These are phyloP conservation scores for Dicaeum eximium DNA, from an alignment of 2,113 vertebrate species.

Conservation along the genomic window DNA sequence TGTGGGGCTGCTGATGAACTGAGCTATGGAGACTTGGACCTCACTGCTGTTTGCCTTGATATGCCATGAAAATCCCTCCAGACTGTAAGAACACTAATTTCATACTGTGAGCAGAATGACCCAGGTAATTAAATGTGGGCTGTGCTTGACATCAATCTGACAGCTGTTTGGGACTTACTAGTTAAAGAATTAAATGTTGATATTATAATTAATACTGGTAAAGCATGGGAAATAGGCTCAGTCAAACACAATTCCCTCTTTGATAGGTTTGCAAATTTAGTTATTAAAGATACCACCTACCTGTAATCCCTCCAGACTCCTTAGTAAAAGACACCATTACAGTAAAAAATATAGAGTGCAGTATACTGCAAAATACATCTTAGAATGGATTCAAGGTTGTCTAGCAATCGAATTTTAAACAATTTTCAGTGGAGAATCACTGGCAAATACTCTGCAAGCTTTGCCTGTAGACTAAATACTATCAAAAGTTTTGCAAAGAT, in stretches of 20 bases:
- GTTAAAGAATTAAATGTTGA: neutral
- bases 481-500: neutral
- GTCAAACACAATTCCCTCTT: neutral
- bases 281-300: neutral
- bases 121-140: neutral
- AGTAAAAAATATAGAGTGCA: neutral
- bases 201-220: neutral
- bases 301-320: neutral
- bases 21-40: neutral
- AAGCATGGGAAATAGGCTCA: neutral
- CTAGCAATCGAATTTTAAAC: neutral
- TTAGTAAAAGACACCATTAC: neutral
- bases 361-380: neutral
- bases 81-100: neutral
- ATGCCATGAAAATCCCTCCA: neutral
- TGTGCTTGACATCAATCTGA: neutral
- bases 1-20: rapidly evolving
- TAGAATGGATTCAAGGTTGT: neutral
- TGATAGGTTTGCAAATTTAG: neutral
- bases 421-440: neutral
- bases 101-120: neutral
- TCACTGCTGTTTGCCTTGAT: neutral
- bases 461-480: neutral
- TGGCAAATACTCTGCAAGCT: neutral
- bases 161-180: neutral